Percentiles rank a stretch among this genome's conserved stretches.
Conservation (phyloP, 2,113 vertebrate species). For the Tetrax tetrax region DNA sequence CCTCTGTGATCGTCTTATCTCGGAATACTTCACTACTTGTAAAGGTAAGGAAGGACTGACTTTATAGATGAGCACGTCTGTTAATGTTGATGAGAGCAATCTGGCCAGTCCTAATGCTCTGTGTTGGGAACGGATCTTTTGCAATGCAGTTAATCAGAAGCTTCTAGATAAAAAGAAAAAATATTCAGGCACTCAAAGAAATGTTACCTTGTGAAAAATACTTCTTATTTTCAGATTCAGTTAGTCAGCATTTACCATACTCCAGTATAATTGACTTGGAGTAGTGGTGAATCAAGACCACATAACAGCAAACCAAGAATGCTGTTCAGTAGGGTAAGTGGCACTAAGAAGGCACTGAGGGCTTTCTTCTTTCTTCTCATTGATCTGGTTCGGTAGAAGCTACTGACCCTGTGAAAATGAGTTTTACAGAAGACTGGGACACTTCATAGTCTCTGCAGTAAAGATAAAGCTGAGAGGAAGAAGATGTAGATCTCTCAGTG, state of each 20-base stretch:
- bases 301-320: not conserved
- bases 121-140: slow-evolving; percentile 47
- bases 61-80: slow-evolving; percentile 47
- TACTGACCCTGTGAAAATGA: not conserved
- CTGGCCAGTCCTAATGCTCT: slow-evolving; percentile 12
- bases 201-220: not conserved
- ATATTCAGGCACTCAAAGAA: not conserved
- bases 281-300: not conserved
- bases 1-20: slow-evolving; percentile 41
- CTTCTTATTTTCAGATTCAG: not conserved
- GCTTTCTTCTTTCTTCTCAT: not conserved
- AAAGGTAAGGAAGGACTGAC: slow-evolving; percentile 47
- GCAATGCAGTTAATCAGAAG: slow-evolving; percentile 19
- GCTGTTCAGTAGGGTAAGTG: not conserved
- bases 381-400: not conserved
- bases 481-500: not conserved
- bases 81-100: slow-evolving; percentile 49
- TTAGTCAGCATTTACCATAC: not conserved
- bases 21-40: not conserved
- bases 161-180: slow-evolving; percentile 31
- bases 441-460: not conserved
- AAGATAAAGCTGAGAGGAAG: not conserved
- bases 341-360: not conserved
- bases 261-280: not conserved
- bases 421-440: not conserved